Conservation (phyloP, 1,140 invertebrate species). For the Ridgeia piscesae region DNA sequence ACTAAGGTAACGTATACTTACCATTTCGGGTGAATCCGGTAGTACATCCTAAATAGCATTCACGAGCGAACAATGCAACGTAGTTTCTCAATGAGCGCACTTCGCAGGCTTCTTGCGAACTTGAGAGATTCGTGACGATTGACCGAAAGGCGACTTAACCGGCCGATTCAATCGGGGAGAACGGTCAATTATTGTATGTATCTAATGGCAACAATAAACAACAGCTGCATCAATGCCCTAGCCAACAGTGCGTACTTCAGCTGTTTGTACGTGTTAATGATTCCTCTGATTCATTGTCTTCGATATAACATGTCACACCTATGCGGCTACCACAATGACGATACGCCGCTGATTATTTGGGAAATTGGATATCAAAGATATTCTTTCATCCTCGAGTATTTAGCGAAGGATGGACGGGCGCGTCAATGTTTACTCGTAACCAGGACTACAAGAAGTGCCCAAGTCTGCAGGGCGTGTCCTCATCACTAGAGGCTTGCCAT, state of each 20-base stretch:
- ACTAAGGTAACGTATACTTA: not conserved
- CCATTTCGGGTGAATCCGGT: not conserved
- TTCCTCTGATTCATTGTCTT: not conserved
- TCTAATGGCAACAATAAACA: not conserved
- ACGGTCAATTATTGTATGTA: slow-evolving; percentile 1
- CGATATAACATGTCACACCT: not conserved
- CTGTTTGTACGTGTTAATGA: not conserved
- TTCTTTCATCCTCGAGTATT: not conserved
- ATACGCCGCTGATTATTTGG: not conserved
- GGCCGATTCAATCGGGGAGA: not conserved
- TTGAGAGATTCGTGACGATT: not conserved
- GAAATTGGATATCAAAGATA: not conserved
- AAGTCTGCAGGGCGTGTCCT: not conserved
- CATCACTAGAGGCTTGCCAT: not conserved
- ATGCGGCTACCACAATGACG: not conserved
- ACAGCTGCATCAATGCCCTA: not conserved
- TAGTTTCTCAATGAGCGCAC: not conserved
- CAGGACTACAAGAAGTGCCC: not conserved
- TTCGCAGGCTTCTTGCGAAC: not conserved
- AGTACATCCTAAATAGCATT: not conserved
- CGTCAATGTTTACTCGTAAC: not conserved
- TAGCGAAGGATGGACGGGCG: not conserved
- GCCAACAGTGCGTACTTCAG: not conserved
- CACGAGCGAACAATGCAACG: not conserved
- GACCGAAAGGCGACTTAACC: not conserved